A percentile compares a stretch with the other conserved stretches of the same genome.
Conservation (phyloP, 1,140 invertebrate species). For the Bombus picipes region DNA sequence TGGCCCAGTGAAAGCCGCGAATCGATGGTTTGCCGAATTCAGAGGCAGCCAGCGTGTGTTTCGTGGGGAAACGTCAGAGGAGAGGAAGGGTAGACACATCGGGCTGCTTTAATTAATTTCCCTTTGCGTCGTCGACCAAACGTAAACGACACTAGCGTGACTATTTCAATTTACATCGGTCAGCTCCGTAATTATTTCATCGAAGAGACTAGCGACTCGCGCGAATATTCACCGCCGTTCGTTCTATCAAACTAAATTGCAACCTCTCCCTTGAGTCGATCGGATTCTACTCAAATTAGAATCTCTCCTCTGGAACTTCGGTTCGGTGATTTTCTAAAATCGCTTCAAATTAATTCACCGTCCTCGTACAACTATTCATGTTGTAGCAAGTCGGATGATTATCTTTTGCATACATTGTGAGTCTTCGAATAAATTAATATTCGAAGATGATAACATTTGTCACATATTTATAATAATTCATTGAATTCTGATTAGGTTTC, state of each 20-base stretch:
- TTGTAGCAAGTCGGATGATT: background rate
- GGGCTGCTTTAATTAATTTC: conserved; percentile 47
- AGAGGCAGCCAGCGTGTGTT: background rate
- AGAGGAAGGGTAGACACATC: background rate
- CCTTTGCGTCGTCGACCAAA: conserved; percentile 30
- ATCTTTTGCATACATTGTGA: background rate
- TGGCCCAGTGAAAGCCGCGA: conserved; percentile 15
- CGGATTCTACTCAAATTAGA: background rate
- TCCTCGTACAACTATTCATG: background rate
- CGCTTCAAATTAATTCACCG: background rate
- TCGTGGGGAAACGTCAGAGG: background rate
- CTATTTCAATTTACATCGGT: conserved; percentile 52
- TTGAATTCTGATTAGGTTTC: too few relatives aligned
- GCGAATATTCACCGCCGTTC: background rate
- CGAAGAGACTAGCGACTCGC: background rate
- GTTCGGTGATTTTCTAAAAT: background rate
- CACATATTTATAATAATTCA: too few relatives aligned
- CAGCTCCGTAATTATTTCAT: conserved; percentile 47
- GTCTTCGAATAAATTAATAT: too few relatives aligned
- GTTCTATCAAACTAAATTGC: background rate
- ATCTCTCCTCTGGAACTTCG: background rate
- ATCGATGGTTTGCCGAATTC: conserved; percentile 31
- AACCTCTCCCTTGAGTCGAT: background rate
- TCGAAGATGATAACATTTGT: too few relatives aligned
- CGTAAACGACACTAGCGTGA: conserved; percentile 36